Evolutionary conservation across 23 tunicate species (phyloP).

Genomic region (Halocynthia roretzi): DNA sequence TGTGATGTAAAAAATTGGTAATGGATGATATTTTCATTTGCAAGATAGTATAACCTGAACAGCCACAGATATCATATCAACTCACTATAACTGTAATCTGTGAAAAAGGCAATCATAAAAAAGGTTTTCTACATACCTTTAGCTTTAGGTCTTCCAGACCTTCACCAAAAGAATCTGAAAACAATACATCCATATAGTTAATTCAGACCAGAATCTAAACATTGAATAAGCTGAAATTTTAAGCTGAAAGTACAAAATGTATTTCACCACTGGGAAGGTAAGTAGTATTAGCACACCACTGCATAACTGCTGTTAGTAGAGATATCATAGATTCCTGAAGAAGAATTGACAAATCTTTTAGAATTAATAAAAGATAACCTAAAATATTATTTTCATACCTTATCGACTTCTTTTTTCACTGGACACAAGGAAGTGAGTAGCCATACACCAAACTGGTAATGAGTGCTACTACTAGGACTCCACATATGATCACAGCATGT

Average conservation of each 20-base stretch:
- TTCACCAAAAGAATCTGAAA: slow-evolving; percentile 61
- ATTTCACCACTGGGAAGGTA: slow-evolving; percentile 16
- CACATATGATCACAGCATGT: slow-evolving; percentile 22
- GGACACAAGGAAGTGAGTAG: slow-evolving; percentile 47
- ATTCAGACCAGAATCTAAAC: background rate
- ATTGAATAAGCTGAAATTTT: background rate
- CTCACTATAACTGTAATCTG: background rate
- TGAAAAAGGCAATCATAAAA: too few relatives aligned
- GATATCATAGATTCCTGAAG: background rate
- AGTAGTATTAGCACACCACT: slow-evolving; percentile 24
- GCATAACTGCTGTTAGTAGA: background rate
- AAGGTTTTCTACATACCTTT: slow-evolving; percentile 20
- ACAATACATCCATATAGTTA: background rate
- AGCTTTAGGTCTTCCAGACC: slow-evolving; percentile 55
- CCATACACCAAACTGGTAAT: slow-evolving; percentile 72
- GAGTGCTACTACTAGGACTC: slow-evolving; percentile 14
- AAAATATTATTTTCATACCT: background rate
- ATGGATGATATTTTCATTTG: too few relatives aligned
- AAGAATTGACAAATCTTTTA: background rate
- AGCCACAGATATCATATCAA: background rate
- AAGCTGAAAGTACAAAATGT: background rate
- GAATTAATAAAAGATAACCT: background rate
- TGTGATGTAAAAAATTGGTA: too few relatives aligned
- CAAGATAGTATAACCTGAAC: background rate
- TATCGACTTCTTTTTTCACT: slow-evolving; percentile 13